A percentile compares a stretch with the other conserved stretches of the same genome.
These are phyloP conservation scores for Serrognathus titanus DNA, from an alignment of 2,888 invertebrate species.

Conservation along the genomic window DNA sequence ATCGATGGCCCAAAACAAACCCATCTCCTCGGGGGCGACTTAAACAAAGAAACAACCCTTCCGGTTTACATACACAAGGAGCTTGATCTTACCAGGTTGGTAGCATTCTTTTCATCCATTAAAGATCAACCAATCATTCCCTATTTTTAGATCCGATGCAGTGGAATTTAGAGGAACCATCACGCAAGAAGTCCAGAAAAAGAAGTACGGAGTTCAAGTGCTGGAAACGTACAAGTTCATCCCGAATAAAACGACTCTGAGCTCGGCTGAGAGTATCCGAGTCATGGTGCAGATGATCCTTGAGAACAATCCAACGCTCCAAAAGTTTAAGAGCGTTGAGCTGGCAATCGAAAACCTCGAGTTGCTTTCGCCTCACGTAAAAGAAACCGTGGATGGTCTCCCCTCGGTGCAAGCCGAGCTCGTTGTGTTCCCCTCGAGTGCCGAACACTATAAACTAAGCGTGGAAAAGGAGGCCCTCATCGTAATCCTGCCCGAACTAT, in stretches of 20 bases:
- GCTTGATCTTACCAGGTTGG: constrained; percentile 19
- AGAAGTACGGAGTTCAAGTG: constrained; percentile 68
- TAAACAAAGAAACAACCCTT: constrained; percentile 31
- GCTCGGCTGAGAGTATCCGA: constrained; percentile 49
- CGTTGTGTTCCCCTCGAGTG: constrained; percentile 52
- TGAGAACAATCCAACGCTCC: constrained; percentile 63
- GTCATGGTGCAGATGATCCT: constrained; percentile 66
- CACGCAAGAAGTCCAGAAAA: constrained; percentile 70
- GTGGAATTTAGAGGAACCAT: constrained; percentile 74
- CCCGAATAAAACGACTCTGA: constrained; percentile 51
- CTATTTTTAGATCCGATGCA: constrained; percentile 62
- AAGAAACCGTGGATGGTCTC: constrained; percentile 61
- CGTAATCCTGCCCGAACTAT: no score
- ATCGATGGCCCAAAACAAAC: constrained; percentile 23
- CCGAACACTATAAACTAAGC: constrained; percentile 1
- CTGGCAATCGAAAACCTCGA: not conserved
- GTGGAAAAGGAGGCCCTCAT: not conserved
- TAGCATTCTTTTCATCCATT: no score
- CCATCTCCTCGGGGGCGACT: constrained; percentile 17
- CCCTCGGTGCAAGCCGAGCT: constrained; percentile 69
- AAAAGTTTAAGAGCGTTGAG: constrained; percentile 62
- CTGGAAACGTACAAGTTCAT: constrained; percentile 74
- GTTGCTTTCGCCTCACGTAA: constrained; percentile 54
- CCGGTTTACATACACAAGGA: constrained; percentile 48
- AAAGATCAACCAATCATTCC: constrained; percentile 40